Base-by-base conservation (phyloP, 2,113 vertebrate genomes). In the Lepus timidus region DNA sequence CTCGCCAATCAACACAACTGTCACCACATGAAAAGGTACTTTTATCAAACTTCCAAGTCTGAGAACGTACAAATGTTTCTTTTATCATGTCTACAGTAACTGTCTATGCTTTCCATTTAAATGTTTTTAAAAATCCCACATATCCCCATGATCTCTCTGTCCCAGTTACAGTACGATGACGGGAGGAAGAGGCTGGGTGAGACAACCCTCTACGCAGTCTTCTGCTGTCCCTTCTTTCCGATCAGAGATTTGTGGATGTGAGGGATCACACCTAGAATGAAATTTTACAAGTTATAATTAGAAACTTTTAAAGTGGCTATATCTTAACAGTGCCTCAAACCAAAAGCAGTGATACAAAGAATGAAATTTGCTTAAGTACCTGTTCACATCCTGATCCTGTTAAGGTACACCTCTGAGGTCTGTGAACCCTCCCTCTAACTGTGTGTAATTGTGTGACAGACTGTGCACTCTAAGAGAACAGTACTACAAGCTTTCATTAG, bases 171-270 rank as follows among this genome's bases (percentile, higher is more conserved):
- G 98, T 97, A 98, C 97, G 93, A 98, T 51, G 96, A 97, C 95
- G 97, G 94, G 96, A 97, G 97, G 93, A 94, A 96, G 96, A 80
- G 92, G 96, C 61, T 70, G 86, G 61, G 84, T 64, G 55, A 68
- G 90, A 82, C 7, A 82, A 92, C 93, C 96, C 95, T 98, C 97
- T 99, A 99, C n/a, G 98, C 99, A 44, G 99, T 99, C 97, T 99
- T 99, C 98, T 99, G 99, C 88, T 99, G 99, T 80, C 99, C 99
- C 98, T 99, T 99, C 99, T 99, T 99, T 75, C 99, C 99, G 64
- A 99, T 99, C 97, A 99, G 99, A 97, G 99, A 99, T 98, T 99
- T 99, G 98, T 99, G 99, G 98, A 99, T 99, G 97, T 99, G 99
- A 67, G 99, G 99, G 97, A 99, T 99, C 94, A 99, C 99, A 98